These are phyloP conservation scores for Phengaris arion DNA, from an alignment of 2,888 invertebrate genomes.

Conservation along the genomic window DNA sequence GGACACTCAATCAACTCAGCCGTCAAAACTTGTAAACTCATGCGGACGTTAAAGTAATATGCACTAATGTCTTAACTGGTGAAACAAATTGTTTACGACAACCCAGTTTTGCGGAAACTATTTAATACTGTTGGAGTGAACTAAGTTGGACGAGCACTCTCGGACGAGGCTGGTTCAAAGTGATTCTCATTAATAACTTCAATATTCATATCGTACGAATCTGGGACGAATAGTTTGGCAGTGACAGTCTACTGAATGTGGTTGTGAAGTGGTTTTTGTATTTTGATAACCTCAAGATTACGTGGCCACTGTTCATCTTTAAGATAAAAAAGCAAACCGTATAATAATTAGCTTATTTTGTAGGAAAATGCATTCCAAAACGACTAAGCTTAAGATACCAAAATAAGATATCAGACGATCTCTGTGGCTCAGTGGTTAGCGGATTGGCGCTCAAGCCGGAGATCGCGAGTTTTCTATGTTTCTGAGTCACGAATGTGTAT, in stretches of 20 bases:
- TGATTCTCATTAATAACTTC: slow-evolving; percentile 13
- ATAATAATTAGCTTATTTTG: no score
- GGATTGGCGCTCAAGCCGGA: no score
- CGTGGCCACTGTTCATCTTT: no score
- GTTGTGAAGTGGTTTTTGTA: neutral
- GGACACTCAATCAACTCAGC: neutral
- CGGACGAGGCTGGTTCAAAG: slow-evolving; percentile 19
- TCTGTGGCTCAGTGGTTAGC: neutral
- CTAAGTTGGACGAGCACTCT: slow-evolving; percentile 53
- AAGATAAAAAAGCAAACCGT: no score
- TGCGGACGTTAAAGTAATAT: slow-evolving; percentile 10
- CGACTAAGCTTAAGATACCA: no score
- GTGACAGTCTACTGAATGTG: neutral
- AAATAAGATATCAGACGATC: no score
- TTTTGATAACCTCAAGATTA: neutral
- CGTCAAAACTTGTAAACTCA: slow-evolving; percentile 2
- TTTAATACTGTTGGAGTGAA: slow-evolving; percentile 66
- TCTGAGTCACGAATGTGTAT: no score
- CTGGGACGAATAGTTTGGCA: slow-evolving; percentile 1
- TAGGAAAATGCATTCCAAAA: no score
- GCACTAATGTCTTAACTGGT: slow-evolving; percentile 24
- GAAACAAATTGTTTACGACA: slow-evolving; percentile 60
- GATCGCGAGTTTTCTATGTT: no score
- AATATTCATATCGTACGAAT: neutral
- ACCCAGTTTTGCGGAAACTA: slow-evolving; percentile 66